Percentiles rank a stretch among this genome's conserved stretches.
These are phyloP conservation scores for Rhingia rostrata DNA, from an alignment of 2,888 invertebrate species.

Conservation along the genomic window DNA sequence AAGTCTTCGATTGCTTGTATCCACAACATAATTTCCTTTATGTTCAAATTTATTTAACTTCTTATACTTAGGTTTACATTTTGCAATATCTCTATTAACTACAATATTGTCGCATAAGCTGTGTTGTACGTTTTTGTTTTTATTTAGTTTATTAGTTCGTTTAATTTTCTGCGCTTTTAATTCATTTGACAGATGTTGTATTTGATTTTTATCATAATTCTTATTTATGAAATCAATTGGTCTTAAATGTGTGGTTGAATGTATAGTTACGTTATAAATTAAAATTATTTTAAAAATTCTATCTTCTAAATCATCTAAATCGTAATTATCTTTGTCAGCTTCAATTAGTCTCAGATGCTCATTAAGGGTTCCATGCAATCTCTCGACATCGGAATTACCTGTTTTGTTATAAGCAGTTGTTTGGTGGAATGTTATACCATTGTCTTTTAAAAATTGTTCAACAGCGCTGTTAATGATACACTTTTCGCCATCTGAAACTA, in stretches of 20 bases:
- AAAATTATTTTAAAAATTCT: conserved; percentile 8
- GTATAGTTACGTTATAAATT: conserved; percentile 21
- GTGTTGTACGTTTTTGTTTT: not conserved
- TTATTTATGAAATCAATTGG: conserved; percentile 24
- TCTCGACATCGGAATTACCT: conserved; percentile 30
- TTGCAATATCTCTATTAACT: conserved; percentile 24
- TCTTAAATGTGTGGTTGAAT: conserved; percentile 10
- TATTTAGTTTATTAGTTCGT: conserved; percentile 3
- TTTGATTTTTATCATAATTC: conserved; percentile 4
- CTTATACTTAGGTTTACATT: conserved; percentile 28
- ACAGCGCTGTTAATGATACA: conserved; percentile 13
- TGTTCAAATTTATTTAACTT: conserved; percentile 13
- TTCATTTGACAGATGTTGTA: not conserved
- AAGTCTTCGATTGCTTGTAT: conserved; percentile 20
- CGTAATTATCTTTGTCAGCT: not conserved
- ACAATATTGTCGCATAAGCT: conserved; percentile 28
- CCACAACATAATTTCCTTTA: conserved; percentile 18
- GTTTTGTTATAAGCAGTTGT: conserved; percentile 32
- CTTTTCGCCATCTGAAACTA: conserved; percentile 7
- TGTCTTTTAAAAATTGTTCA: conserved; percentile 25
- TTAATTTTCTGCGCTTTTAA: not conserved
- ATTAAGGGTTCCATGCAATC: conserved; percentile 26
- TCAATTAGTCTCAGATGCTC: conserved; percentile 17
- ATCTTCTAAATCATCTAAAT: conserved; percentile 11
- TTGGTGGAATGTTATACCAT: conserved; percentile 2